phyloP scores from a whole-genome alignment of 1,140 invertebrate species.

The Protaetia brevitarsis region DNA sequence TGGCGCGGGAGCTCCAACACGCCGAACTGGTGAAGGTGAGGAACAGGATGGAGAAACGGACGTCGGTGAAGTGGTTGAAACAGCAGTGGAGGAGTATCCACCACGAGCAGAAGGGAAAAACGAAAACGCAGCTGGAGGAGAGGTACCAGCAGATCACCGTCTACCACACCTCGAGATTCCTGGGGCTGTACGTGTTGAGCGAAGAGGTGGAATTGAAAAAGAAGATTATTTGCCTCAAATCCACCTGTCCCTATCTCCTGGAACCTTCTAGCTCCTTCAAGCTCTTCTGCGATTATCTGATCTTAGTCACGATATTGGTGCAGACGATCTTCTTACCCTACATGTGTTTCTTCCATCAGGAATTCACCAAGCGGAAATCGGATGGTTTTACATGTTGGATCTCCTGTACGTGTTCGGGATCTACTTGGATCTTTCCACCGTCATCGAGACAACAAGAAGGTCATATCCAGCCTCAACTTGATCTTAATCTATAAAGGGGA shows the following conservation, averaged over 20 bases:
- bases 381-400: slow-evolving; percentile 15
- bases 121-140: not conserved
- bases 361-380: not conserved
- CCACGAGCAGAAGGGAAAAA: not conserved
- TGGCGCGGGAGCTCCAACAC: not conserved
- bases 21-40: not conserved
- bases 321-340: slow-evolving; percentile 20
- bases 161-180: not conserved
- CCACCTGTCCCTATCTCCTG: slow-evolving; percentile 16
- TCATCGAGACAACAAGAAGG: not conserved
- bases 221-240: slow-evolving; percentile 23
- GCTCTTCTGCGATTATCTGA: not conserved
- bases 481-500: slow-evolving; percentile 20
- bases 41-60: not conserved
- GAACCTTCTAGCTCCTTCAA: slow-evolving; percentile 18
- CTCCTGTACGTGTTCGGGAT: slow-evolving; percentile 18
- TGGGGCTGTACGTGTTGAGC: slow-evolving; percentile 20
- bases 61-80: slow-evolving; percentile 9
- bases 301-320: not conserved
- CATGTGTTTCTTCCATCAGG: not conserved
- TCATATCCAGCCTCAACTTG: not conserved
- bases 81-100: not conserved
- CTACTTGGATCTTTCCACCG: slow-evolving; percentile 23
- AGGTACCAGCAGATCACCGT: not conserved
- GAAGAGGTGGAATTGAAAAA: slow-evolving; percentile 25